A percentile compares a stretch with the other conserved stretches of the same genome.
phyloP scores from a whole-genome alignment of 2,797 vertebrate genomes.

The Dermochelys coriacea region DNA sequence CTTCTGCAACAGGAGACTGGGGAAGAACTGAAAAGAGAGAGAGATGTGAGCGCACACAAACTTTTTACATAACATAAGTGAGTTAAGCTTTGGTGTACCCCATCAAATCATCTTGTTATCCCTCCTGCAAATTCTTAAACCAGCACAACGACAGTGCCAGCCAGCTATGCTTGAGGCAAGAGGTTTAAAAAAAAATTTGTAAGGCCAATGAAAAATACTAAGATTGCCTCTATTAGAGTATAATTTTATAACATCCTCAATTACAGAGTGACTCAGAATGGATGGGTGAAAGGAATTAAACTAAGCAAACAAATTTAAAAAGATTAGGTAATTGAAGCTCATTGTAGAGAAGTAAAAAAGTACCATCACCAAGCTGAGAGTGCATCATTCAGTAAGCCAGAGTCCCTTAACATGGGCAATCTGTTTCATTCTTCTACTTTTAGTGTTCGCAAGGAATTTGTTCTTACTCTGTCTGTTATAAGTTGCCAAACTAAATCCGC shows the following conservation, averaged over 20 bases:
- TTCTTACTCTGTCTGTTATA: not conserved
- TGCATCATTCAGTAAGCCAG: not conserved
- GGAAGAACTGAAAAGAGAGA: not conserved
- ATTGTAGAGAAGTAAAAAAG: not conserved
- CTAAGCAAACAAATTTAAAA: not conserved
- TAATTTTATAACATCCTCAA: not conserved
- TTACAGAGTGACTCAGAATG: not conserved
- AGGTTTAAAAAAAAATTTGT: not conserved
- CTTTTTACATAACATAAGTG: not conserved
- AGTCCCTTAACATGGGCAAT: not conserved
- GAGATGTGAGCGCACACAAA: not conserved
- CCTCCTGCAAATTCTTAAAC: constrained; percentile 3
- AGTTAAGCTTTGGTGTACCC: constrained; percentile 15
- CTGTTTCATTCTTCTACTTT: not conserved
- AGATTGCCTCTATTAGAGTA: not conserved
- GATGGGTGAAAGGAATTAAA: not conserved
- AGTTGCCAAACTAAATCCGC: not conserved
- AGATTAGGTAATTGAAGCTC: not conserved
- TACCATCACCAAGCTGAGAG: not conserved
- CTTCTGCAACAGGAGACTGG: not conserved
- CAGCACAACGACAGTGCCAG: not conserved
- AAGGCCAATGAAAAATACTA: not conserved
- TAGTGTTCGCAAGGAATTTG: not conserved
- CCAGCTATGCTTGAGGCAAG: not conserved
- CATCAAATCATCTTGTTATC: not conserved